These are phyloP conservation scores for Atherinomorus stipes DNA, from an alignment of 2,113 vertebrate species.

Conservation along the genomic window DNA sequence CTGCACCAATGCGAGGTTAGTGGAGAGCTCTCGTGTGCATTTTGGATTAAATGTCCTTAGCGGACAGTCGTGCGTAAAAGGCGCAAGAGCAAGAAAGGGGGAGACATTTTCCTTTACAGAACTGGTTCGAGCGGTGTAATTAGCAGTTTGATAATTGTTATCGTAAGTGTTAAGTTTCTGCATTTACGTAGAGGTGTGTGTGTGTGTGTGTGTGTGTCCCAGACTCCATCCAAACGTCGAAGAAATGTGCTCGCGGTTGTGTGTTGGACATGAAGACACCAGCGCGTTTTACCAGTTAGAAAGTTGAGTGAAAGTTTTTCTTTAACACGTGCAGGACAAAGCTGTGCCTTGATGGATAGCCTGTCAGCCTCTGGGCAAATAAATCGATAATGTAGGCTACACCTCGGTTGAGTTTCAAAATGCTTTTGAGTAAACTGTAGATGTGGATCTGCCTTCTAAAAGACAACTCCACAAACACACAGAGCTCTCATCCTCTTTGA, in stretches of 20 bases:
- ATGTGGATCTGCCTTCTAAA: constrained; percentile 25
- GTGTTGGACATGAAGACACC: constrained; percentile 21
- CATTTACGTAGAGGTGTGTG: no score
- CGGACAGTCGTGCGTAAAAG: constrained; percentile 65
- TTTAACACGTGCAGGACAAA: constrained; percentile 59
- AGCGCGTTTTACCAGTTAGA: constrained; percentile 40
- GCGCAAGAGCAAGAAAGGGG: constrained; percentile 49
- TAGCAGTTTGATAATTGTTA: constrained; percentile 7
- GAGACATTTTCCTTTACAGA: constrained; percentile 52
- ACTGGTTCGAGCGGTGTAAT: neutral
- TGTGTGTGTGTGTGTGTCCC: neutral
- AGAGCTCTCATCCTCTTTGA: neutral
- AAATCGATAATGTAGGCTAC: constrained; percentile 63
- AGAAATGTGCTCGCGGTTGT: neutral
- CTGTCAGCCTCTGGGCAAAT: constrained; percentile 50
- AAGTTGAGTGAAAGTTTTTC: constrained; percentile 71
- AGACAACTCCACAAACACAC: constrained; percentile 15
- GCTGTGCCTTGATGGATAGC: constrained; percentile 63
- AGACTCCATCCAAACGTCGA: constrained; percentile 12
- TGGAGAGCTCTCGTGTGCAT: constrained; percentile 8
- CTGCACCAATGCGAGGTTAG: constrained; percentile 98
- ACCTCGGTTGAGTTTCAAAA: constrained; percentile 35
- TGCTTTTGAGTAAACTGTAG: constrained; percentile 50
- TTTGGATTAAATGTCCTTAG: constrained; percentile 14
- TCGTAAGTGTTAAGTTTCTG: no score